phyloP scores from a whole-genome alignment of 1,140 invertebrate species.

The Phenacoccus solenopsis region DNA sequence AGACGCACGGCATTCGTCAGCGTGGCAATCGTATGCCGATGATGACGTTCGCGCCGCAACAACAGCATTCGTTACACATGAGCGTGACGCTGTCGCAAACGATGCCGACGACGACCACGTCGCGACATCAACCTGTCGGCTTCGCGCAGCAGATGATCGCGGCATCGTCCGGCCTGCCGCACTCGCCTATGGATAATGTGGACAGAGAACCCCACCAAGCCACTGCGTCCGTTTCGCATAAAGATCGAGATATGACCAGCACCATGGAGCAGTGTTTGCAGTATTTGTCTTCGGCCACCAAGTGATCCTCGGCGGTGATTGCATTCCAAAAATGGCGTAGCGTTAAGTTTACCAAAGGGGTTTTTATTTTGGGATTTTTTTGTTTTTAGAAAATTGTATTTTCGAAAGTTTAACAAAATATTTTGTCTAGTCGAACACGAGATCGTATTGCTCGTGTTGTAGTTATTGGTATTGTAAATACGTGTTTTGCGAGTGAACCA shows the following conservation, averaged over 20 bases:
- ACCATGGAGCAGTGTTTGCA: slow-evolving; percentile 3
- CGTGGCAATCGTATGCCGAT: slow-evolving; percentile 31
- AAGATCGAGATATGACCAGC: background rate
- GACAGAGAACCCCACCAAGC: background rate
- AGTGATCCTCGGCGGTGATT: background rate
- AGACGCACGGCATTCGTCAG: slow-evolving; percentile 52
- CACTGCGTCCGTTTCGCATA: background rate
- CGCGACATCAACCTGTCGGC: background rate
- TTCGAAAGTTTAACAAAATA: too few species aligned
- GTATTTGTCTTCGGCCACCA: background rate
- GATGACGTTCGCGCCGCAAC: slow-evolving; percentile 26
- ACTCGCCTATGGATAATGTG: background rate
- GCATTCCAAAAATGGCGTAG: too few species aligned
- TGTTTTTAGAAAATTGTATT: too few species aligned
- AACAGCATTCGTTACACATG: slow-evolving; percentile 21
- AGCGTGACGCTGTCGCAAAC: slow-evolving; percentile 37
- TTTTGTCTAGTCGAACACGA: too few species aligned
- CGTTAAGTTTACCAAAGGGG: too few species aligned
- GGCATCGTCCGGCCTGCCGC: background rate
- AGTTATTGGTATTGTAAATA: too few species aligned
- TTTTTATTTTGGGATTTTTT: too few species aligned
- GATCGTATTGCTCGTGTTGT: too few species aligned
- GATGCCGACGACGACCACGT: background rate
- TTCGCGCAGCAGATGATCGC: background rate
- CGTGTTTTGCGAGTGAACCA: too few species aligned